phyloP scores from a whole-genome alignment of 2,113 vertebrate species.

The Rhinolophus ferrumequinum region DNA sequence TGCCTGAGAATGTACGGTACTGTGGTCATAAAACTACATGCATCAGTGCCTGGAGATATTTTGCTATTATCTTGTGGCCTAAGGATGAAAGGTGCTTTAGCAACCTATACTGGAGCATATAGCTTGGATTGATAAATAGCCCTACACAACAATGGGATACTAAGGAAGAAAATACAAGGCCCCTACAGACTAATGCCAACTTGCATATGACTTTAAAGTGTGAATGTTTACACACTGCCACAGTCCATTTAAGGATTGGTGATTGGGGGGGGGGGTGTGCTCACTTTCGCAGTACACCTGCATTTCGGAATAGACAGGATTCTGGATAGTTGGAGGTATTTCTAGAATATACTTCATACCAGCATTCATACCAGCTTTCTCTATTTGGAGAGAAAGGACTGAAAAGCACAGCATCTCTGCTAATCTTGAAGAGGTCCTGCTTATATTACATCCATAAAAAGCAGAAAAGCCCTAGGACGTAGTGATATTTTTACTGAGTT shows the following conservation, averaged over 20 bases:
- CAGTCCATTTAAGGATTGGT: neutral
- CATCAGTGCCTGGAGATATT: neutral
- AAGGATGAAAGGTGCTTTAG: neutral
- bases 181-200: neutral
- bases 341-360: neutral
- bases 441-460: neutral
- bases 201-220: neutral
- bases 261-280: too few relatives aligned
- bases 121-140: neutral
- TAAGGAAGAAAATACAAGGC: neutral
- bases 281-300: neutral
- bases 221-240: neutral
- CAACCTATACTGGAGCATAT: neutral
- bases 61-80: neutral
- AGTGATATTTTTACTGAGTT: neutral
- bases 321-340: neutral
- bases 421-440: neutral
- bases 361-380: too few relatives aligned
- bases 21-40: neutral
- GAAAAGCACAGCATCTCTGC: neutral
- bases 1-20: neutral
- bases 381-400: neutral
- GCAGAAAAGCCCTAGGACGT: neutral
- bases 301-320: neutral
- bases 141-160: neutral